A percentile compares a stretch with the other conserved stretches of the same genome.
These are phyloP conservation scores for Drosophila albomicans DNA, from an alignment of 1,140 invertebrate species.

Conservation along the genomic window DNA sequence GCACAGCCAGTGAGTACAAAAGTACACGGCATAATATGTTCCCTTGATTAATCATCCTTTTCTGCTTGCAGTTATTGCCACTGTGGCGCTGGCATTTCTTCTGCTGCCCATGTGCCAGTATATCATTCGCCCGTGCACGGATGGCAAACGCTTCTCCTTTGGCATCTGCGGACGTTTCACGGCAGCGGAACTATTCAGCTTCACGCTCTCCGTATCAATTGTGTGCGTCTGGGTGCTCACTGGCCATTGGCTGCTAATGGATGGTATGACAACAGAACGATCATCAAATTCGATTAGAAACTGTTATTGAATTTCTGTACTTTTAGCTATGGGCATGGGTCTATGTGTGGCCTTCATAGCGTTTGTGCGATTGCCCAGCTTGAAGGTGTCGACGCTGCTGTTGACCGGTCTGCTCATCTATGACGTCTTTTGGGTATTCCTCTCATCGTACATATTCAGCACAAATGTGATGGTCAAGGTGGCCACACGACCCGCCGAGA, in stretches of 20 bases:
- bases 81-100: constrained; percentile 97
- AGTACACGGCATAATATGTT: constrained; percentile 19
- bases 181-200: constrained; percentile 96
- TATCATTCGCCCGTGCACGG: constrained; percentile 94
- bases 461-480: constrained; percentile 99
- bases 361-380: constrained; percentile 96
- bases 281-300: neutral
- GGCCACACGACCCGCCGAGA: constrained; percentile 94
- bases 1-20: constrained; percentile 94
- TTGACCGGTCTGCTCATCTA: constrained; percentile 97
- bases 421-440: constrained; percentile 99
- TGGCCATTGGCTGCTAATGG: constrained; percentile 99
- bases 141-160: constrained; percentile 95
- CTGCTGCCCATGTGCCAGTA: constrained; percentile 99
- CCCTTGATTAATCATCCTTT: neutral
- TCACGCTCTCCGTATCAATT: constrained; percentile 95
- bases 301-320: constrained; percentile 1
- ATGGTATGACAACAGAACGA: constrained; percentile 87
- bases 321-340: constrained; percentile 96
- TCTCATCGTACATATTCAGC: constrained; percentile 99
- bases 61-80: constrained; percentile 93
- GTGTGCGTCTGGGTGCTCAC: constrained; percentile 98
- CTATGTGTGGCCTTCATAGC: constrained; percentile 99
- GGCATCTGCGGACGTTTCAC: constrained; percentile 96
- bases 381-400: constrained; percentile 98